Base-by-base conservation (phyloP, 1,140 invertebrate species). In the Drosophila santomea region DNA sequence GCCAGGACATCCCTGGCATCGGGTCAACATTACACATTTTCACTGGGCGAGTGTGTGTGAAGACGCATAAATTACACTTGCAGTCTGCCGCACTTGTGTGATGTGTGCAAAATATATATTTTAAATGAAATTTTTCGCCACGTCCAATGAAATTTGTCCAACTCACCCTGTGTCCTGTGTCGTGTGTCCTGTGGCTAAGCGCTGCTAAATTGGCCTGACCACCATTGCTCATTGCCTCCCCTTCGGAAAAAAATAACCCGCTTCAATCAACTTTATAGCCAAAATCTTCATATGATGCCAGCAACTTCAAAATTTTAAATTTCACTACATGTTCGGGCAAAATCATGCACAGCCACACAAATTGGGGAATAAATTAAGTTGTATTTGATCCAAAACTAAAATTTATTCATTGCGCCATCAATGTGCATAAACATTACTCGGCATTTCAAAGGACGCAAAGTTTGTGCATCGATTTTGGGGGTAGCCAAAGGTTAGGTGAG, bases 51-150 rank as follows among this genome's bases (percentile, higher is more conserved):
- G 10, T 78, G 25, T 78, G 25, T 82, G 48, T 61, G 50, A 88
- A 88, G 80, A 80, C 73, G 85, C 80, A 88, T 88, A 89, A 88
- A 88, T 88, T 84, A 89, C 76, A 84, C 84, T 84, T 89, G 81
- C 77, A 88, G 69, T 75, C 73, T 47, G 57, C 61, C 54, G 64
- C 66, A 77, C 59, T 74, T 69, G 47, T 67, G 71, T 67, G 71
- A 47, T 68, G 79, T 82, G 74, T 82, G 58, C 54, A 72, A 73
- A 60, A 78, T 74, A 61, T 68, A 71, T 68, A 71, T 56, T 66
- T 55, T 59, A 62, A 68, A 54, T 62, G 51, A 68, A 73, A 59
- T 54, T 76, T 54, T 84, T 66, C 63, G 74, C 60, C 74, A 73
- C 78, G 74, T 84, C 83, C 74, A 84, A 84, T 84, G 80, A 80